Base-by-base conservation (phyloP, 2,797 vertebrate species). In the Champsocephalus gunnari region DNA sequence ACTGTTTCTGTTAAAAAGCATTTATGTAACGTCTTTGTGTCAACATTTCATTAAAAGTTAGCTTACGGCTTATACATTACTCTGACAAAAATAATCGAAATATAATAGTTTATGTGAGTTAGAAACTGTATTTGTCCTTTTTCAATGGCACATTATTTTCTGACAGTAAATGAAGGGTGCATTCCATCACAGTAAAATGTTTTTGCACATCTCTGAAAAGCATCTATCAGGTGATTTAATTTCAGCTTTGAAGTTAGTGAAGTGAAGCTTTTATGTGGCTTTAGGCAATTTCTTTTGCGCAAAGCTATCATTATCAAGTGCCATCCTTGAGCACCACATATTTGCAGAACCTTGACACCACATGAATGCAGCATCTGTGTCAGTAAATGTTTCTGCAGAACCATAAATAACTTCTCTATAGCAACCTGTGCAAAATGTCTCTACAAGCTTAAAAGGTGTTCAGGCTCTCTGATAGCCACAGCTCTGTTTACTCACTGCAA, bases 301-400 rank as follows among this genome's bases (percentile, higher is more conserved):
- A 67, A 67, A 80, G 45, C 17, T 19, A 21, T 64, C 57, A 56
- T 41, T 28, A 63, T 55, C 57, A 77, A 73, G 17, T 44, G 7
- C 41, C 59, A 59, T 47, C 61, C 71, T 57, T 19, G 4, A 64
- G 10, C 51, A 54, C 43, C 19, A 61, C 44, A 59, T 28, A 65
- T 28, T 13, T n/a, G 56, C 54, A 74, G 17, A 3, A 38, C 59
- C 71, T 59, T 3, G 5, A 71, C 28, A 38, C 2, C 21, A 17
- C 54, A 16, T 61, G 21, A 75, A 75, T 16, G 76, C 45, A 75
- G 67, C 49, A 62, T 73, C 51, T 12, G 60, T 66, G 61, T 79
- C 63, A 53, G 12, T 41, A 38, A 78, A 77, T 66, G 66, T 74
- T 75, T 43, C 51, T 69, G 16, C 32, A 16, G 1, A 48, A 64